Conservation (phyloP, 92 coral and sea anemone genomes). For the Epizoanthus rinbou region DNA sequence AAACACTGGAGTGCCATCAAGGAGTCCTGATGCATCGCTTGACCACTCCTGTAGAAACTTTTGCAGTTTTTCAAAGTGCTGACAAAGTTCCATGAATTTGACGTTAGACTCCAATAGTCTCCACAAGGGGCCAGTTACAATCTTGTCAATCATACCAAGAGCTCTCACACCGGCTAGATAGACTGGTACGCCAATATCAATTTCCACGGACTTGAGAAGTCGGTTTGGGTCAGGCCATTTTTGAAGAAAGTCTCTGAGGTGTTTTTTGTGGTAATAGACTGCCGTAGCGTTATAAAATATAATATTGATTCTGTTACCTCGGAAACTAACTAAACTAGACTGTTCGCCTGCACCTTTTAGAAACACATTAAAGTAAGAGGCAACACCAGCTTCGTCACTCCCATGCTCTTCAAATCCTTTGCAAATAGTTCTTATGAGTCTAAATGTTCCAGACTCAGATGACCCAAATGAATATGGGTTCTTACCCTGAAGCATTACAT, state of each 20-base stretch:
- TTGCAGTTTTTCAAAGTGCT: neutral
- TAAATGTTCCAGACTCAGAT: neutral
- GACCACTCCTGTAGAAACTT: neutral
- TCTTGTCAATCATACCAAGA: conserved; percentile 11
- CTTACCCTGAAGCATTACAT: conserved; percentile 3
- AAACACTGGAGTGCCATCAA: neutral
- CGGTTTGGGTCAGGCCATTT: conserved; percentile 14
- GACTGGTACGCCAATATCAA: neutral
- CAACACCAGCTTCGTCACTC: conserved; percentile 22
- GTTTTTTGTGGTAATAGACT: conserved; percentile 1
- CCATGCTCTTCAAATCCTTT: conserved; percentile 17
- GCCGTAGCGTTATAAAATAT: neutral
- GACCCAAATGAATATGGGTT: conserved; percentile 21
- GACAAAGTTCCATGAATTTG: neutral
- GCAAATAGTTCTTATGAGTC: neutral
- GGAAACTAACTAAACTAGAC: conserved; percentile 22
- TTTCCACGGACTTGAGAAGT: conserved; percentile 12
- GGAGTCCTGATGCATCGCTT: conserved; percentile 13
- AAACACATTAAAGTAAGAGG: conserved; percentile 4
- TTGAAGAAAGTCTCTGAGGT: conserved; percentile 7
- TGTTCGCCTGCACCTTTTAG: conserved; percentile 3
- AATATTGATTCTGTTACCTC: conserved; percentile 10
- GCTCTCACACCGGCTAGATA: conserved; percentile 13
- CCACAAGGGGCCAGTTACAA: conserved; percentile 21
- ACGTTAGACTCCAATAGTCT: neutral